Evolutionary conservation across 2,888 invertebrate species (phyloP).

Genomic region (Drosophila aldrichi): DNA sequence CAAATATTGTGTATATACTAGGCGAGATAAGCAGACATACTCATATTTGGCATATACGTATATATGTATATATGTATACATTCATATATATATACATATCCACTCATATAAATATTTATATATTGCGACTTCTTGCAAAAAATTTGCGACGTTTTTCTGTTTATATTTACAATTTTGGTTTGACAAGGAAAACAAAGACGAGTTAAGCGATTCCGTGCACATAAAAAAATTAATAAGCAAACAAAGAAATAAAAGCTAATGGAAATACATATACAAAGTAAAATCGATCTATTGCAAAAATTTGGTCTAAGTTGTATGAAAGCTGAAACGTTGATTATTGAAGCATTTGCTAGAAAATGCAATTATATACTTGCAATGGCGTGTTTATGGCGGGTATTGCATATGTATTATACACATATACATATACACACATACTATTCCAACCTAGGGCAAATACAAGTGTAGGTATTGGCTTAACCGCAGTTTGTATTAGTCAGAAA

Average conservation of each 20-base stretch:
- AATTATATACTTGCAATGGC: constrained; percentile 3
- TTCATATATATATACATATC: neutral
- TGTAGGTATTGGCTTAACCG: constrained; percentile 3
- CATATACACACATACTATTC: neutral
- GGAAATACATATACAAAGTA: constrained; percentile 1
- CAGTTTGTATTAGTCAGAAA: constrained; percentile 19
- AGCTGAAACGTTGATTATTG: neutral
- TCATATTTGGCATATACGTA: constrained; percentile 2
- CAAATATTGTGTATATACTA: constrained; percentile 8
- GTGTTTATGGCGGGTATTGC: constrained; percentile 1
- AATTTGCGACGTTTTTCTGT: constrained; percentile 40
- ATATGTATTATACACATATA: no score
- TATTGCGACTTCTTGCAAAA: constrained; percentile 14
- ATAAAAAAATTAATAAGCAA: constrained; percentile 53
- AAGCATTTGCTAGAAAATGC: neutral
- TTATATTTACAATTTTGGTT: constrained; percentile 30
- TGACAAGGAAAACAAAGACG: constrained; percentile 42
- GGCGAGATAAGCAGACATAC: constrained; percentile 11
- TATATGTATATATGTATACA: neutral
- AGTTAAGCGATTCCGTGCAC: constrained; percentile 29
- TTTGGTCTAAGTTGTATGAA: neutral
- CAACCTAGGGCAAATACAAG: constrained; percentile 4
- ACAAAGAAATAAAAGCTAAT: constrained; percentile 42
- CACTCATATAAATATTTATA: constrained; percentile 3
- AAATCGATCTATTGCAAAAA: neutral